Percentiles rank a stretch among this genome's conserved stretches.
Evolutionary conservation across 2,888 invertebrate genomes (phyloP).

Genomic region (Ophioninae sp.): DNA sequence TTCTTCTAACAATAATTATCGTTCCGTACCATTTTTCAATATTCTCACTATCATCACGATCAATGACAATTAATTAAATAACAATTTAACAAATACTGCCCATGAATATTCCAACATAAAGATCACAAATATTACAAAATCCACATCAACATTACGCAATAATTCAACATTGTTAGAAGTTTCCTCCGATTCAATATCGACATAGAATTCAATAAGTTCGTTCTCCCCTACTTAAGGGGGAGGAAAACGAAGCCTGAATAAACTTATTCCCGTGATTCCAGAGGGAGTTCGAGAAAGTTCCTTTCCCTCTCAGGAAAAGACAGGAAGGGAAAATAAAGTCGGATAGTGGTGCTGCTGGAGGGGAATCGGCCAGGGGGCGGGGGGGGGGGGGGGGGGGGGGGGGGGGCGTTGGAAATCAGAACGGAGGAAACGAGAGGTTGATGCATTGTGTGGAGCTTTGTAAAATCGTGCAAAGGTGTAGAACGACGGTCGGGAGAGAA

Average conservation of each 20-base stretch:
- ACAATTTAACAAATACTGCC: too few relatives aligned
- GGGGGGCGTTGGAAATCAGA: constrained; percentile 14
- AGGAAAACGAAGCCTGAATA: constrained; percentile 1
- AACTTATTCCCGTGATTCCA: background rate
- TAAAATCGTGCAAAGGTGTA: constrained; percentile 5
- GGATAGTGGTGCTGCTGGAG: background rate
- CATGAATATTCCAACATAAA: too few relatives aligned
- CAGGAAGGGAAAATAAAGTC: constrained; percentile 27
- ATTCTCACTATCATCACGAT: too few relatives aligned
- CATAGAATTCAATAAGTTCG: too few relatives aligned
- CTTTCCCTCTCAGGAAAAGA: constrained; percentile 5
- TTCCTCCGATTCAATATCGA: too few relatives aligned
- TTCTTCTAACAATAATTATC: too few relatives aligned
- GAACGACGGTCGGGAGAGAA: constrained; percentile 22
- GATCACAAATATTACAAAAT: too few relatives aligned
- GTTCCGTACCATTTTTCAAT: too few relatives aligned
- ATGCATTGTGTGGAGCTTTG: constrained; percentile 29
- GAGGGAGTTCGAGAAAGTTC: background rate
- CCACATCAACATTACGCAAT: too few relatives aligned
- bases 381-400: background rate
- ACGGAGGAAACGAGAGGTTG: constrained; percentile 22
- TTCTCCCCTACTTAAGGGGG: background rate
- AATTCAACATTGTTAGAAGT: too few relatives aligned
- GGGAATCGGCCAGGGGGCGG: background rate
- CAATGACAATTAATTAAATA: too few relatives aligned